phyloP scores from a whole-genome alignment of 2,888 invertebrate genomes.

The Cataglyphis cursor region DNA sequence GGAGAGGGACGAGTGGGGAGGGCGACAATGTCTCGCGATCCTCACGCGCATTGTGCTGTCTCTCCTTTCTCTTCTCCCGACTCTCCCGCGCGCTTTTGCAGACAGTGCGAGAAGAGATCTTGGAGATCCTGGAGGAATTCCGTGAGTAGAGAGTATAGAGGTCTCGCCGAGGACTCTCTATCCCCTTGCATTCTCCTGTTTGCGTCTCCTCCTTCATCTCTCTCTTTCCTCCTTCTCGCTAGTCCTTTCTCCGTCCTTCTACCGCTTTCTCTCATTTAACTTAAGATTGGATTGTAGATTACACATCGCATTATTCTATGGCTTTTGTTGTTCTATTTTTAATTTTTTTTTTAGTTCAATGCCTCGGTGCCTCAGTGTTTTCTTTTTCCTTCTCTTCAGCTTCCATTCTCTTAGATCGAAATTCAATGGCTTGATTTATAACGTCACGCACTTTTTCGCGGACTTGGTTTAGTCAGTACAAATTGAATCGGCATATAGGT shows the following conservation, averaged over 20 bases:
- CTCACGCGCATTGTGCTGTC: constrained; percentile 76
- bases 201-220: constrained; percentile 59
- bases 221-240: constrained; percentile 59
- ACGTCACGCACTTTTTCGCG: constrained; percentile 75
- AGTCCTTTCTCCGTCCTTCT: constrained; percentile 35
- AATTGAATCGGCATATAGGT: constrained; percentile 51
- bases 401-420: constrained; percentile 60
- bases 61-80: constrained; percentile 49
- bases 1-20: constrained; percentile 13
- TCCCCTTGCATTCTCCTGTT: constrained; percentile 57
- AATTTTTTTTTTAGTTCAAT: constrained; percentile 62
- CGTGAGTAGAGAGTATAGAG: constrained; percentile 70
- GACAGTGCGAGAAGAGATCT: constrained; percentile 75
- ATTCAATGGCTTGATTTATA: constrained; percentile 84
- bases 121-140: constrained; percentile 75
- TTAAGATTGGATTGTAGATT: constrained; percentile 82
- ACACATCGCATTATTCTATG: constrained; percentile 73
- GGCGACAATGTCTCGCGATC: constrained; percentile 77
- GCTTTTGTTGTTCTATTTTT: constrained; percentile 69
- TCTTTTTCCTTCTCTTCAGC: constrained; percentile 10
- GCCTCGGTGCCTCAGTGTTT: constrained; percentile 46
- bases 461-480: constrained; percentile 61
- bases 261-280: constrained; percentile 76
- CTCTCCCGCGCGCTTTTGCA: constrained; percentile 66
- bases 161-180: constrained; percentile 70